These are phyloP conservation scores for Lobophora halterata DNA, from an alignment of 2,888 invertebrate species.

Conservation along the genomic window DNA sequence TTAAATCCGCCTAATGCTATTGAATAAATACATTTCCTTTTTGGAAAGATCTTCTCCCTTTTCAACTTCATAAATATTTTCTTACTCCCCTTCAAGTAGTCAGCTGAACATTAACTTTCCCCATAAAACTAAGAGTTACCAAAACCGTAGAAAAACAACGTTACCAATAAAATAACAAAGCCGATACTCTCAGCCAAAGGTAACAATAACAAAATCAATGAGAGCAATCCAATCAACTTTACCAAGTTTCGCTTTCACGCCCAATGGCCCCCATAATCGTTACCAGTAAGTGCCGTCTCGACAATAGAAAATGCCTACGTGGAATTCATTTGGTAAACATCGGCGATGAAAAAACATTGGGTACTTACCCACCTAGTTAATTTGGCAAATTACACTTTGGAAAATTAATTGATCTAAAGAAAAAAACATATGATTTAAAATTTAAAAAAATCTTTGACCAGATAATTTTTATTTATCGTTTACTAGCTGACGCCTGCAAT, in stretches of 20 bases:
- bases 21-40: no score
- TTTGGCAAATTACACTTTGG: no score
- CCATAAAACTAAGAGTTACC: background rate
- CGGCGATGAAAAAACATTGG: constrained; percentile 33
- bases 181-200: constrained; percentile 27
- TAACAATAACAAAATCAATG: constrained; percentile 52
- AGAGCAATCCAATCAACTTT: constrained; percentile 63
- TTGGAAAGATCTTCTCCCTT: no score
- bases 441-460: no score
- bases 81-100: no score
- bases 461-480: no score
- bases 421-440: no score
- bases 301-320: constrained; percentile 33
- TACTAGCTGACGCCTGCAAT: no score
- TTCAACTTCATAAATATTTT: no score
- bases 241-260: constrained; percentile 58
- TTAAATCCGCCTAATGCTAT: no score
- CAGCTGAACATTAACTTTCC: no score
- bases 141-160: background rate
- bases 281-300: constrained; percentile 49
- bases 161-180: constrained; percentile 23
- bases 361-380: constrained; percentile 17
- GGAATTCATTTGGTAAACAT: constrained; percentile 44
- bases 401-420: no score
- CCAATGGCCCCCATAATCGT: constrained; percentile 62